phyloP scores from a whole-genome alignment of 2,797 vertebrate species.

The Phrynocephalus guinanensis region DNA sequence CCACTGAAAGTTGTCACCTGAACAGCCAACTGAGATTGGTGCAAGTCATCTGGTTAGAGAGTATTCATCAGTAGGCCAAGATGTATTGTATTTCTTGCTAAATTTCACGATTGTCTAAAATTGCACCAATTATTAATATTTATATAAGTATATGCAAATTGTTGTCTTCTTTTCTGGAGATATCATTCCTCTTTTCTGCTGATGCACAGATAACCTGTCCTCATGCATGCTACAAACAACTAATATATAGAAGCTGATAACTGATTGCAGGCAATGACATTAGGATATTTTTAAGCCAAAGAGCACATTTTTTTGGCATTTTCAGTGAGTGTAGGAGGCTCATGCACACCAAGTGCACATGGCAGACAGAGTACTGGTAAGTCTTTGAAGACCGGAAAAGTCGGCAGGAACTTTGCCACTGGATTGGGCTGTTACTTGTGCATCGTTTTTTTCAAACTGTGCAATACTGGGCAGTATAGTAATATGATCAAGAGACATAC shows the following conservation, averaged over 20 bases:
- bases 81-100: neutral
- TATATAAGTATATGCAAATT: neutral
- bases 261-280: neutral
- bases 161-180: neutral
- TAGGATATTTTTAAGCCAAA: neutral
- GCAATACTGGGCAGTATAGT: neutral
- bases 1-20: neutral
- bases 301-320: neutral
- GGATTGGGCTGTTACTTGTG: neutral
- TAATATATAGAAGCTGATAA: slow-evolving; percentile 1
- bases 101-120: neutral
- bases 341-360: neutral
- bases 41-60: neutral
- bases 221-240: neutral
- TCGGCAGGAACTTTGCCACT: neutral
- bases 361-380: neutral
- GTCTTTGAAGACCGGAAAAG: neutral
- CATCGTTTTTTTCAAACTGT: neutral
- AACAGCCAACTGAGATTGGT: neutral
- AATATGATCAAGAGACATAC: neutral
- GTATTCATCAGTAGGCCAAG: neutral
- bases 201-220: neutral
- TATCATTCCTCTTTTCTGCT: neutral
- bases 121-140: neutral
- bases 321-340: neutral